Percentiles rank a stretch among this genome's conserved stretches.
Conservation (phyloP, 2,113 vertebrate species). For the Ivindomyrus marchei region DNA sequence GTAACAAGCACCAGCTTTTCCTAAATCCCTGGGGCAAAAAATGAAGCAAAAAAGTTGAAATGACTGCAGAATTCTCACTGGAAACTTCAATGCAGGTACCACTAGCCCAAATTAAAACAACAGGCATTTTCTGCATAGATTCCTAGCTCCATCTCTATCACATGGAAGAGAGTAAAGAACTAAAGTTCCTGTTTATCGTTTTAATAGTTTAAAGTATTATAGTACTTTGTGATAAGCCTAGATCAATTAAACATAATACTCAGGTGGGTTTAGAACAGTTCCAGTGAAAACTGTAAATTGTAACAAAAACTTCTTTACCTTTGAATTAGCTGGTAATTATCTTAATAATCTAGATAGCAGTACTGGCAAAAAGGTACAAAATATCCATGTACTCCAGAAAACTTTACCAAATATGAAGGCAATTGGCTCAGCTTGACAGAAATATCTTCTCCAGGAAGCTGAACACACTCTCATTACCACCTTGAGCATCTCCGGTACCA, state of each 20-base stretch:
- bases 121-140: neutral
- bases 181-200: neutral
- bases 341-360: neutral
- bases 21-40: neutral
- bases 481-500: neutral
- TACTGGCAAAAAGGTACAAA: neutral
- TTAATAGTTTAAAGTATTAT: neutral
- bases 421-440: neutral
- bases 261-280: neutral
- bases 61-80: neutral
- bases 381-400: neutral
- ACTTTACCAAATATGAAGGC: neutral
- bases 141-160: neutral
- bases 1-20: neutral
- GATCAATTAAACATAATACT: neutral
- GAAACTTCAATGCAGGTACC: neutral
- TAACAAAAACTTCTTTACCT: neutral
- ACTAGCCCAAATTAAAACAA: neutral
- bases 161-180: neutral
- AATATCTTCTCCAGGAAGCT: neutral
- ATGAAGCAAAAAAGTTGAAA: neutral
- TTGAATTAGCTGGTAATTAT: neutral
- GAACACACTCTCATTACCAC: neutral
- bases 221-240: neutral
- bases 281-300: neutral